These are phyloP conservation scores for Heteromormyrus szaboi DNA, from an alignment of 2,797 vertebrate genomes.

Conservation along the genomic window DNA sequence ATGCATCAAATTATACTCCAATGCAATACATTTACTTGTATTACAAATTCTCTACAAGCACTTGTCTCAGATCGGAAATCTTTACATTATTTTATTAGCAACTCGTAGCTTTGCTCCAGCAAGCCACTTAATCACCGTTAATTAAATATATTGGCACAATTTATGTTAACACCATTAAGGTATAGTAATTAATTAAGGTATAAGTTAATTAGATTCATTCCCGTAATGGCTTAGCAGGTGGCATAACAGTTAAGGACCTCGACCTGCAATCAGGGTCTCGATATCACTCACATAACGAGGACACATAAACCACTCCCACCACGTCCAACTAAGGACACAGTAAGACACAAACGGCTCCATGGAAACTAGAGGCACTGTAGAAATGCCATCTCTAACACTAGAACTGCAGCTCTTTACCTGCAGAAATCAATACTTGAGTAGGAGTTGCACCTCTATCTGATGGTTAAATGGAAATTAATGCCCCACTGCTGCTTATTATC, in stretches of 20 bases:
- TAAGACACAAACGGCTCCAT: background rate
- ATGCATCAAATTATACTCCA: background rate
- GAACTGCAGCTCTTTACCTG: background rate
- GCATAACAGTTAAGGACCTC: background rate
- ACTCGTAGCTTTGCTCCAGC: background rate
- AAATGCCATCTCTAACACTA: background rate
- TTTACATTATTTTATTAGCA: background rate
- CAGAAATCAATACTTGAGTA: background rate
- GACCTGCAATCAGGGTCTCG: background rate
- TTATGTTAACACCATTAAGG: slow-evolving; percentile 1
- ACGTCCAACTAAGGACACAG: background rate
- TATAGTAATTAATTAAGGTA: slow-evolving; percentile 2
- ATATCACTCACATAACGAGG: background rate
- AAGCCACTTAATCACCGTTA: background rate
- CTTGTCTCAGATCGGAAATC: background rate
- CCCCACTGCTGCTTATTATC: slow-evolving; percentile 28
- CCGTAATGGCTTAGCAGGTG: background rate
- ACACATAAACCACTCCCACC: background rate
- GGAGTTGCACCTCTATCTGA: background rate
- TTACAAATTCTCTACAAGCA: background rate
- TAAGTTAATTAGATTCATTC: background rate
- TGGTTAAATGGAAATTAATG: slow-evolving; percentile 27
- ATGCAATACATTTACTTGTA: background rate
- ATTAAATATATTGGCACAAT: background rate
- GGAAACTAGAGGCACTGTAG: background rate